A percentile compares a stretch with the other conserved stretches of the same genome.
Conservation (phyloP, 2,888 invertebrate species). For the Byasa hedistus region DNA sequence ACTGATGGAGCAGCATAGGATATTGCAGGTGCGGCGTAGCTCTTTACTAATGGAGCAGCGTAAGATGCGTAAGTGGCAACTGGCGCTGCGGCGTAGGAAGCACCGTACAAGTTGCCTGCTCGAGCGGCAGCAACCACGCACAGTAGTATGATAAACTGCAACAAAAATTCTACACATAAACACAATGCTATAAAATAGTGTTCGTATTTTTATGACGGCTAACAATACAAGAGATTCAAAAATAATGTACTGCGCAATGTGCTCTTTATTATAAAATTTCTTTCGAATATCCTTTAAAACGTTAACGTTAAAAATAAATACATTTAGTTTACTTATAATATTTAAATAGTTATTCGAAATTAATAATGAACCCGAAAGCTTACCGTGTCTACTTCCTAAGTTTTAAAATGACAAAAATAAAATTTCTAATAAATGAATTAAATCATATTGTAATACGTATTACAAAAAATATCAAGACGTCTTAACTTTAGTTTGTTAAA, state of each 20-base stretch:
- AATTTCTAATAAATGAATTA: background rate
- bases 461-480: background rate
- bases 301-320: no score
- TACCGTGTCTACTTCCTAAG: no score
- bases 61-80: conserved; percentile 46
- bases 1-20: conserved; percentile 49
- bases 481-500: background rate
- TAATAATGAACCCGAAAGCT: no score
- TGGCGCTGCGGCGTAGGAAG: conserved; percentile 59
- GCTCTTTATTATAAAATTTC: no score
- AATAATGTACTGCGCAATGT: no score
- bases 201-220: no score
- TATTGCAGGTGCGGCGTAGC: conserved; percentile 47
- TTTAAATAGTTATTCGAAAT: no score
- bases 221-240: no score
- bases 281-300: no score
- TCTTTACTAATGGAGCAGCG: conserved; percentile 57
- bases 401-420: no score
- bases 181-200: background rate
- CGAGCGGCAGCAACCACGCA: conserved; percentile 80
- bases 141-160: conserved; percentile 79
- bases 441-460: background rate
- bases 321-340: no score
- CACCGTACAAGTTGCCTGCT: conserved; percentile 77
- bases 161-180: conserved; percentile 28